Base-by-base conservation (phyloP, 1,140 invertebrate genomes). In the Planococcus citri region DNA sequence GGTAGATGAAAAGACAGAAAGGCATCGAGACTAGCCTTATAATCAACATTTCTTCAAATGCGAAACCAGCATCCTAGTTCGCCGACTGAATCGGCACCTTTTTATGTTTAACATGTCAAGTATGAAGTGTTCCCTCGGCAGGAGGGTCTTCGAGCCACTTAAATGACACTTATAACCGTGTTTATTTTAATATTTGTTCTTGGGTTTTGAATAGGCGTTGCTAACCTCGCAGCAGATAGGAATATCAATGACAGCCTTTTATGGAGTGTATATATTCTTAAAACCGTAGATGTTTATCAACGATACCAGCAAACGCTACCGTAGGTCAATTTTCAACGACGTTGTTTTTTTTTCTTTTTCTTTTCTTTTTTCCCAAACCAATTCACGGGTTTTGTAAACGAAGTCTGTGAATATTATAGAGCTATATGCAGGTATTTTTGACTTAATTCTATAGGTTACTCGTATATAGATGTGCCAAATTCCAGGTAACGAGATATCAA, bases 121-220 rank as follows among this genome's bases (percentile, higher is more conserved):
- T 51, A 51, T 20, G 41, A 51, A 51, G 41, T 51, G 41, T 51
- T 51, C n/a, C 41, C 41, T 14, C 41, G 12, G 41, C 41, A 20
- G 41, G 41, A 51, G 41, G 29, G 41, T 51, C 4, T 51, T 9
- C 41, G 41, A 51, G 17, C 6, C 17, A 51, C 41, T 51, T 51
- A 51, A 51, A 51, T 51, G 41, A 51, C 41, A 51, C 41, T 51
- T 17, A 51, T 51, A 51, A 51, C 41, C 4, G 41, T 51, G 41
- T 51, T 51, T 51, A 51, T 51, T 51, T 51, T 51, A 51, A 51
- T 51, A 51, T 51, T 51, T 51, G 41, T 51, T 51, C 41, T 51
- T 51, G 12, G 41, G 2, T 51, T 51, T 33, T n/a, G 41, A 51
- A 51, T 51, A 51, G 41, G 41, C 41, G 41, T 20, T 51, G 17